A percentile compares a stretch with the other conserved stretches of the same genome.
Evolutionary conservation across 2,888 invertebrate species (phyloP).

Genomic region (Amphipyra berbera): DNA sequence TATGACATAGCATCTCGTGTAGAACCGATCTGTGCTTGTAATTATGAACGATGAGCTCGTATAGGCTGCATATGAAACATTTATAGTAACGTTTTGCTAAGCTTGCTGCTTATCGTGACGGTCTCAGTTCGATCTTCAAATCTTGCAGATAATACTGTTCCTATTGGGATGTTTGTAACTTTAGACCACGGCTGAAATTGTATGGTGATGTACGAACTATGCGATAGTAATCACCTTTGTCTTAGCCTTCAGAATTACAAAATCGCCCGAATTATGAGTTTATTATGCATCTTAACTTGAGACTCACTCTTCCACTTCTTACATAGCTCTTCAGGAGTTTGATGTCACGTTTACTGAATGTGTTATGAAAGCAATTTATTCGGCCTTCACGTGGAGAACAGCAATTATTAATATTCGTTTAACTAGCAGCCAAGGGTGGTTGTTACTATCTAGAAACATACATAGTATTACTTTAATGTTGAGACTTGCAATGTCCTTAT

Average conservation of each 20-base stretch:
- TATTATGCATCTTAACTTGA: too few relatives aligned
- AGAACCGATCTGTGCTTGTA: background rate
- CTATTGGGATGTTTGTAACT: background rate
- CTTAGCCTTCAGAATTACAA: too few relatives aligned
- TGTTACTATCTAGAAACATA: background rate
- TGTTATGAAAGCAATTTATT: constrained; percentile 25
- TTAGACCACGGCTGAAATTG: background rate
- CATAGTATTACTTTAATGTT: background rate
- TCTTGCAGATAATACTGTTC: too few relatives aligned
- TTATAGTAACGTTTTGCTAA: background rate
- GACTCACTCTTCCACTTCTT: background rate
- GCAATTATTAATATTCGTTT: constrained; percentile 25
- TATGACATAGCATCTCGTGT: constrained; percentile 4
- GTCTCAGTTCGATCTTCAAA: too few relatives aligned
- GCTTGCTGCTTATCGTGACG: background rate
- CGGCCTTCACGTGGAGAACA: constrained; percentile 25
- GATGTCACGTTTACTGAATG: constrained; percentile 25
- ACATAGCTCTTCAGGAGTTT: constrained; percentile 2
- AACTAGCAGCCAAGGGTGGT: constrained; percentile 12
- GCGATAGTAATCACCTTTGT: too few relatives aligned
- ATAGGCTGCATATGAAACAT: background rate
- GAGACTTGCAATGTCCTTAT: too few relatives aligned
- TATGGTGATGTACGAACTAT: too few relatives aligned
- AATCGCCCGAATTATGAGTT: too few relatives aligned
- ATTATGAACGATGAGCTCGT: background rate